Conservation (phyloP, 2,113 vertebrate genomes). For the Austrofundulus limnaeus region DNA sequence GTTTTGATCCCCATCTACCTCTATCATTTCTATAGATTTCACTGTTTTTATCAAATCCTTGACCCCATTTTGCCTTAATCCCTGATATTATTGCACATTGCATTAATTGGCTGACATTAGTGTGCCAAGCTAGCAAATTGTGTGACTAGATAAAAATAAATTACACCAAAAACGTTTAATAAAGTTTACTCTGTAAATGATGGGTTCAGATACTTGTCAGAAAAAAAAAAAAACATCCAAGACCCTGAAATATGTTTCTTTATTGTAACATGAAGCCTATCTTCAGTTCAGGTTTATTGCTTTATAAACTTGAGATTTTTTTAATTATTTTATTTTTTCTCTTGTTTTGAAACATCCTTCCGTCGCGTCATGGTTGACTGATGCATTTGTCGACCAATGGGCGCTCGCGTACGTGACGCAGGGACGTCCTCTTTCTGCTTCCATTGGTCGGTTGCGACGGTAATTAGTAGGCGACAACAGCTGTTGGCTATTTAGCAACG, state of each 20-base stretch:
- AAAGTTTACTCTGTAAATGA: constrained; percentile 63
- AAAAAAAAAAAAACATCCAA: constrained; percentile 32
- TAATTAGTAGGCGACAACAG: constrained; percentile 48
- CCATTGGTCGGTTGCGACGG: constrained; percentile 42
- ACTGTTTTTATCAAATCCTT: constrained; percentile 45
- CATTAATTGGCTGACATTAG: constrained; percentile 34
- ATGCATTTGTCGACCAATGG: background rate
- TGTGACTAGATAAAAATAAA: constrained; percentile 45
- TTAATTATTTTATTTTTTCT: constrained; percentile 27
- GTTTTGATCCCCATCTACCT: constrained; percentile 69
- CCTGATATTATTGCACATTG: constrained; percentile 39
- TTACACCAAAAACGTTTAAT: constrained; percentile 48
- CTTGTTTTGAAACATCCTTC: background rate
- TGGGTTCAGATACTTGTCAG: constrained; percentile 51
- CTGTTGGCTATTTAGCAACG: constrained; percentile 59
- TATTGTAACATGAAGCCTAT: constrained; percentile 44
- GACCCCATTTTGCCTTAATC: constrained; percentile 60
- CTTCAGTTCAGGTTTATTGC: constrained; percentile 41
- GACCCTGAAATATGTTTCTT: constrained; percentile 50
- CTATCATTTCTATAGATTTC: constrained; percentile 52
- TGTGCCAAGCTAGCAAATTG: constrained; percentile 35
- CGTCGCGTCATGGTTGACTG: background rate
- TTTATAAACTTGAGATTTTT: constrained; percentile 41
- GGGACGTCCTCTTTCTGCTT: constrained; percentile 16
- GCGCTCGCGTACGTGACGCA: background rate